Percentiles rank a stretch among this genome's conserved stretches.
Evolutionary conservation across 1,140 invertebrate genomes (phyloP).

Genomic region (Arctopsyche grandis): DNA sequence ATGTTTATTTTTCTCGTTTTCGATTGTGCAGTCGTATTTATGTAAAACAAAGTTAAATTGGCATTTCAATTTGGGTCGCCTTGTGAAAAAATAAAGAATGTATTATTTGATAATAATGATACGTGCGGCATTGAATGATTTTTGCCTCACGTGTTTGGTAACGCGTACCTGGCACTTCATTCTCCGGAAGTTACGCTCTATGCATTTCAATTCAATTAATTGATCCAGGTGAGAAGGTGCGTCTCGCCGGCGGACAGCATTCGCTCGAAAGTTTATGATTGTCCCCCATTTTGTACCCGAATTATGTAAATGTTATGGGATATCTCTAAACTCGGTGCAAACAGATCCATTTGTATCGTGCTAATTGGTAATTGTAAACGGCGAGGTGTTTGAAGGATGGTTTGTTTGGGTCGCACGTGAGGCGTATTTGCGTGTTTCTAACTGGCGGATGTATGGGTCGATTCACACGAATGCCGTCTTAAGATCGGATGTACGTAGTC

Average conservation of each 20-base stretch:
- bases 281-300: neutral
- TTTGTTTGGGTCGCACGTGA: too few species aligned
- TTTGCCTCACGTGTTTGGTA: slow-evolving; percentile 1
- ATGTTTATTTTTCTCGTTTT: neutral
- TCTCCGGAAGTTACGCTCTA: slow-evolving; percentile 35
- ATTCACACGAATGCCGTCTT: too few species aligned
- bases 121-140: neutral
- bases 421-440: too few species aligned
- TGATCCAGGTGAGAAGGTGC: slow-evolving; percentile 26
- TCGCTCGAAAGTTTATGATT: slow-evolving; percentile 5
- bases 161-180: slow-evolving; percentile 30
- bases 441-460: too few species aligned
- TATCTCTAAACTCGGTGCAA: too few species aligned
- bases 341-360: too few species aligned
- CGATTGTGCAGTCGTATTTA: neutral
- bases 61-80: slow-evolving; percentile 2
- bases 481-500: too few species aligned
- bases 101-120: too few species aligned
- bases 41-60: neutral
- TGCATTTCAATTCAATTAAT: slow-evolving; percentile 28
- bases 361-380: too few species aligned
- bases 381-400: too few species aligned
- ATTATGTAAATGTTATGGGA: too few species aligned
- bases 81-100: neutral
- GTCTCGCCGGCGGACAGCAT: neutral